Evolutionary conservation across 92 coral and sea anemone genomes (phyloP).

Genomic region (Parazoanthus atlanticus): DNA sequence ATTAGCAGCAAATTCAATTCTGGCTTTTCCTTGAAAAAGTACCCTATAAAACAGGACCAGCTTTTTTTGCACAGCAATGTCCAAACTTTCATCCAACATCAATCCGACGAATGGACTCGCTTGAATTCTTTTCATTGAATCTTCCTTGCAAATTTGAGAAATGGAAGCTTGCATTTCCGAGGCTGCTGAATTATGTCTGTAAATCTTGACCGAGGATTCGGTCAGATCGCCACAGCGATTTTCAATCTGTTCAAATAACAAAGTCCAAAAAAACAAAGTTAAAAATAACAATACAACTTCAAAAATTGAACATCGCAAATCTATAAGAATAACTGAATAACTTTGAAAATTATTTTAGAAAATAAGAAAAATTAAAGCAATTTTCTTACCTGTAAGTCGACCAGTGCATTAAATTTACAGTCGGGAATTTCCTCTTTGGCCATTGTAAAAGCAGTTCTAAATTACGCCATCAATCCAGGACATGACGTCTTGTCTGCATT

Average conservation of each 20-base stretch:
- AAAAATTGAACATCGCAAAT: no score
- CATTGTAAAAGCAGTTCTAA: slow-evolving; percentile 14
- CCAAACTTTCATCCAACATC: slow-evolving; percentile 57
- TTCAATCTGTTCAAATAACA: slow-evolving; percentile 35
- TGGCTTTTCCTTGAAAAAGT: slow-evolving; percentile 45
- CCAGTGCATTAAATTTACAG: background rate
- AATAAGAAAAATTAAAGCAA: no score
- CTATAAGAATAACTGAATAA: no score
- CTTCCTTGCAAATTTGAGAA: slow-evolving; percentile 49
- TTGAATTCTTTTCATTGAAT: slow-evolving; percentile 48
- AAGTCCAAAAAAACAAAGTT: background rate
- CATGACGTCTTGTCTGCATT: background rate
- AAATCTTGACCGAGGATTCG: slow-evolving; percentile 34
- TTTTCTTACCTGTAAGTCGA: background rate
- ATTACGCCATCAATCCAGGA: slow-evolving; percentile 4
- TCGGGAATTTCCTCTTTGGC: slow-evolving; percentile 2
- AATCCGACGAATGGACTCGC: slow-evolving; percentile 50
- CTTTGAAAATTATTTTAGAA: no score
- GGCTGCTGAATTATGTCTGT: slow-evolving; percentile 41
- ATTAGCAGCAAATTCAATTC: slow-evolving; percentile 50
- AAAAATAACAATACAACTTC: background rate
- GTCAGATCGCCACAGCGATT: slow-evolving; percentile 49
- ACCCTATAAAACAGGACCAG: slow-evolving; percentile 39
- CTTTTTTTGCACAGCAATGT: slow-evolving; percentile 55
- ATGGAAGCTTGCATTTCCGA: slow-evolving; percentile 47